Conservation (phyloP, 2,797 vertebrate species). For the Sciaenops ocellatus region DNA sequence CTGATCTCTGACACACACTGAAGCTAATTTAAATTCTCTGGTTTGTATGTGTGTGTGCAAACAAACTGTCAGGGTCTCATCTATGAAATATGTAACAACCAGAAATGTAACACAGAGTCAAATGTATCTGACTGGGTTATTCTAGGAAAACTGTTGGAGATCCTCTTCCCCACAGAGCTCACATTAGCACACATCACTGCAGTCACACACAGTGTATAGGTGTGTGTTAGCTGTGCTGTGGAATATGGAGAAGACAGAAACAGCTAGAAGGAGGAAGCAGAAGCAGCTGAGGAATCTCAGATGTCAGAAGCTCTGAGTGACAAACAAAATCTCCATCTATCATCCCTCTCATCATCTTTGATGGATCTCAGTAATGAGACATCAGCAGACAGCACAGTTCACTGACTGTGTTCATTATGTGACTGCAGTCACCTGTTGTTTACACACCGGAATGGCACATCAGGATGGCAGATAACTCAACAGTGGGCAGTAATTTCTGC, state of each 20-base stretch:
- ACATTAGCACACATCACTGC: not conserved
- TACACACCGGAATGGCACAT: no score
- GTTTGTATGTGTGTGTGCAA: not conserved
- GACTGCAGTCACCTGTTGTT: not conserved
- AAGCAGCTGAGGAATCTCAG: slow-evolving; percentile 36
- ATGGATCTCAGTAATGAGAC: slow-evolving; percentile 18
- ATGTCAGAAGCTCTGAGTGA: slow-evolving; percentile 30
- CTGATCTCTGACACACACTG: slow-evolving; percentile 11
- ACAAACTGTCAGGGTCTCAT: no score
- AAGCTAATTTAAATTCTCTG: not conserved
- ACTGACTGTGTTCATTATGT: not conserved
- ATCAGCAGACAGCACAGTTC: slow-evolving; percentile 21
- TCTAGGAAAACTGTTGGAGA: no score
- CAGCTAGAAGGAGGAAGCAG: slow-evolving; percentile 3
- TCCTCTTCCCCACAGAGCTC: slow-evolving; percentile 1
- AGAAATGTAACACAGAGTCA: no score
- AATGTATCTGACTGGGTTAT: no score
- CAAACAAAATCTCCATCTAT: slow-evolving; percentile 21
- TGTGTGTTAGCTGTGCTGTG: slow-evolving; percentile 16
- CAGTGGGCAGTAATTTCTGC: not conserved
- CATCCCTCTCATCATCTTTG: slow-evolving; percentile 31
- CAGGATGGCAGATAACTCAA: not conserved
- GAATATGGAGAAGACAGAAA: slow-evolving; percentile 19
- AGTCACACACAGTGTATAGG: not conserved
- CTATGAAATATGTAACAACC: slow-evolving; percentile 8